Evolutionary conservation across 2,888 invertebrate genomes (phyloP), one percentile per base, ranked within the genome.

Genomic region (Amiota minor): DNA sequence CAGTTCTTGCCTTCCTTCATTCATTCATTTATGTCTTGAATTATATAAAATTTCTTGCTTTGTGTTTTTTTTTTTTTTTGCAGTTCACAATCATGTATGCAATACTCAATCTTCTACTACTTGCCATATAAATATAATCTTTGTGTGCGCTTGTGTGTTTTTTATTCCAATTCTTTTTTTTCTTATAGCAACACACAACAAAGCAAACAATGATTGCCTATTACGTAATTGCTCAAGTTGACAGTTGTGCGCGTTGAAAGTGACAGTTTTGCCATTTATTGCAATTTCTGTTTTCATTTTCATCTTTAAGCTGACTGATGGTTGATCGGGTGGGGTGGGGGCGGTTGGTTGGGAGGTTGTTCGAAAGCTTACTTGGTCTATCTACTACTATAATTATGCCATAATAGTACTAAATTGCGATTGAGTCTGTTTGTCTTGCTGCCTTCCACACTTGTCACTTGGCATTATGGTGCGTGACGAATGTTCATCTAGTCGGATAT

Each of bases 261-360:
- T 68, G 67, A 68, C 67, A 68, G 67, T 68, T 59, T 68, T 68
- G 67, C 67, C 67, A 68, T 68, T 68, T 68, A 68, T 68, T 68
- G 67, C 67, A 53, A 68, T 65, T 47, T 47, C 53, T 68, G 12
- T 53, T 68, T 68, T 68, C 23, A 9, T 16, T 67, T 67, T 67
- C 49, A 53, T 53, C 35, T 35, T 35, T 35, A 35, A 35, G 2
- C 35, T 35, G 35, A 35, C 35, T 35, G 35, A 35, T 6, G 35
- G 35, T 35, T 8, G 35, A 35, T 35, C 4, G 35, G 35, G 6
- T 23, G 6, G 35, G 35, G 3, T 23, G 0, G 35, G 35, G 6
- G 2, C 35, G 35, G 35, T 23, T 1, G 3, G 6, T 2, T 8
- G 35, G 35, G 35, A 35, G 35, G 35, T 35, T 35, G 23, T 1